Conservation (phyloP, 2,888 invertebrate species). For the Apodemia hepburni region DNA sequence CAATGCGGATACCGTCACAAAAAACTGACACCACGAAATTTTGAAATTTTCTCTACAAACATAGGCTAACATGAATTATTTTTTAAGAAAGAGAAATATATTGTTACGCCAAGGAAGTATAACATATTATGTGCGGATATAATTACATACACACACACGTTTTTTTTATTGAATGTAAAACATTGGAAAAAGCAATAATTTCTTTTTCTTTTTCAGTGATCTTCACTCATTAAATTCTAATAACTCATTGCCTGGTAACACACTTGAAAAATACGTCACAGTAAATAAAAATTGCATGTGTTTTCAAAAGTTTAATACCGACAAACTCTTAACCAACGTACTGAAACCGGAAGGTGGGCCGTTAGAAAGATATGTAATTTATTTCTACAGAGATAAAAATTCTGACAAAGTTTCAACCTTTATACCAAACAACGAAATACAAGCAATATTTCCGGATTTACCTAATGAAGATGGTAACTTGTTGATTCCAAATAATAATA, state of each 20-base stretch:
- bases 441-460: conserved; percentile 49
- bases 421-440: conserved; percentile 46
- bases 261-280: background rate
- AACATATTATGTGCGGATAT: too few relatives aligned
- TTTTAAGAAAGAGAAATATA: too few relatives aligned
- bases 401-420: conserved; percentile 40
- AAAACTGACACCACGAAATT: too few relatives aligned
- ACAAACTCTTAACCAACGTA: conserved; percentile 33
- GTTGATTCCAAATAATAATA: conserved; percentile 30
- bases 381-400: conserved; percentile 41
- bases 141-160: too few relatives aligned
- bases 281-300: conserved; percentile 39
- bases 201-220: background rate
- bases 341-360: conserved; percentile 31
- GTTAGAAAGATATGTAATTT: conserved; percentile 49
- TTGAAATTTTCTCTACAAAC: too few relatives aligned
- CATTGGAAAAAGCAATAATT: background rate
- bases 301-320: conserved; percentile 28
- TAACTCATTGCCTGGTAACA: background rate
- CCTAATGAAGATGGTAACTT: conserved; percentile 39
- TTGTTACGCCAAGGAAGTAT: too few relatives aligned
- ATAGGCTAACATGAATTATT: too few relatives aligned
- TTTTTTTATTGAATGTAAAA: too few relatives aligned
- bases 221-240: background rate
- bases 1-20: too few relatives aligned